Evolutionary conservation across 2,113 vertebrate species (phyloP), one percentile per base, ranked within the genome.

Genomic region (Phalacrocorax carbo): DNA sequence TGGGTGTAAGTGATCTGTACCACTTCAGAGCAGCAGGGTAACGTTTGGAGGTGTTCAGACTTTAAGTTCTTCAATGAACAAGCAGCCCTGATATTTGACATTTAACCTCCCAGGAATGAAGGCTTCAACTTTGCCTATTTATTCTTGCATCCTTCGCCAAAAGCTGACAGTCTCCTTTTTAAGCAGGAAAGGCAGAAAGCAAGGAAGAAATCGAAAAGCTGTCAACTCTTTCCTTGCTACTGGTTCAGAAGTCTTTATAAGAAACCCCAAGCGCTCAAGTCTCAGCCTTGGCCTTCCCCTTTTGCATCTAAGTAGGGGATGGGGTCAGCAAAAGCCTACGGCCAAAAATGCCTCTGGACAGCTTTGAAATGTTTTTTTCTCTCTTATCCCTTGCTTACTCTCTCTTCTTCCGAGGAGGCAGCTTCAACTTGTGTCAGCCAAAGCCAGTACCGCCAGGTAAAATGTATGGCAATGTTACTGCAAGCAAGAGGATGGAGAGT

Each of bases 401-500:
- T n/a, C 44, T 54, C 19, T 32, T 80, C 54, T 36, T 36, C 68
- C 11, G 7, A 44, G 61, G 15, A 75, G 16, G 46, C 27, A 82
- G 48, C 19, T 88, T 44, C 58, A 27, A 4, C 1, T 1, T 2
- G 32, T 23, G 46, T 40, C 15, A 17, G 44, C 2, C 46, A 52
- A 66, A 82, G 70, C 32, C 55, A 30, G 51, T 20, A 32, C 18
- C 51, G 38, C 20, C 42, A 26, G 16, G 55, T 15, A 38, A 36
- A 22, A 51, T 25, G 48, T 6, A 57, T 0, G 13, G 15, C 1
- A 1, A 18, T 5, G 18, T 21, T 18, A 18, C 4, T 3, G 55
- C 22, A 32, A 70, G 51, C 71, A 17, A n/a, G 10, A 42, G 38
- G 17, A 40, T 1, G 2, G 40, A 22, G 38, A 9, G 7, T 3